Evolutionary conservation across 2,113 vertebrate species (phyloP), one percentile per base, ranked within the genome.

Genomic region (Chionodraco myersi): DNA sequence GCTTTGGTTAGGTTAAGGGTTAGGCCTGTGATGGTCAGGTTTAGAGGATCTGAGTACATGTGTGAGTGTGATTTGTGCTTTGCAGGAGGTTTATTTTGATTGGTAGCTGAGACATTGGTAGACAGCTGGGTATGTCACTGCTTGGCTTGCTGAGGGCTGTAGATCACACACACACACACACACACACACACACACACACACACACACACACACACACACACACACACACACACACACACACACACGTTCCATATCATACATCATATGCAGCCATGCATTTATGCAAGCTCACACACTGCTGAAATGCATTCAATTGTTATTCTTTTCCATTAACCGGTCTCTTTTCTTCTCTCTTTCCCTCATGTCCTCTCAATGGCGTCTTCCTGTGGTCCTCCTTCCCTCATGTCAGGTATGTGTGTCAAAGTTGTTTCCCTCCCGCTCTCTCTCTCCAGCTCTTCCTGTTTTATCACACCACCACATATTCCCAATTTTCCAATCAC

Each of bases 391-490:
- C 61, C 45, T 59, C 56, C 75, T 44, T 86, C 41, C 74, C 5
- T 60, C 62, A 56, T 58, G 34, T 73, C 88, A 93, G 92, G 90
- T 93, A 91, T 88, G 92, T 89, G 76, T 2, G 21, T 78, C 58
- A 2, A 18, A 67, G 10, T 77, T 80, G 36, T 75, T 48, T 72
- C n/a, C 10, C 34, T 62, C 13, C 4, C 36, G 26, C 16, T 16
- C 15, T 41, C 36, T 12, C 8, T 12, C 8, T 62, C 26, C 14
- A 15, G 65, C 26, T 53, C 58, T 63, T 23, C 18, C 66, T 52
- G 67, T 75, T 81, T 59, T 14, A 71, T 81, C 70, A 21, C 47
- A 49, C 30, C n/a, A 12, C 72, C 65, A 45, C 72, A 69, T 74
- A 75, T 11, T 69, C 54, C 73, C 60, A 73, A 72, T 81, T 84